These are phyloP conservation scores for Solea solea DNA, from an alignment of 2,113 vertebrate genomes.

Conservation along the genomic window DNA sequence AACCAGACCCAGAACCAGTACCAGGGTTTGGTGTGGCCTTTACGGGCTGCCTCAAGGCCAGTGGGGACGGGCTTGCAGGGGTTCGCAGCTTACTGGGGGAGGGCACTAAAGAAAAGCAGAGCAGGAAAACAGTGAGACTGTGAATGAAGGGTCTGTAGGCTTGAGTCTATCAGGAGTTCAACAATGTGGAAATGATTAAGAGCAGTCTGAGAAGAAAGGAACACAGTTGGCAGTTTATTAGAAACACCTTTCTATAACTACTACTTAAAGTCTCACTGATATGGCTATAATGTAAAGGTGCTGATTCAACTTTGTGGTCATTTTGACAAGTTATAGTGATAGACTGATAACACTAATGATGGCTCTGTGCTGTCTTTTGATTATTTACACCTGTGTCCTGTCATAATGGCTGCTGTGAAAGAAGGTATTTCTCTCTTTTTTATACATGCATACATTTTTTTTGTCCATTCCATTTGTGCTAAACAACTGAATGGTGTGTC, in stretches of 20 bases:
- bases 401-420: too few relatives aligned
- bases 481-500: too few relatives aligned
- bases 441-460: too few relatives aligned
- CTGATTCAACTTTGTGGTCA: background rate
- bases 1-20: slow-evolving; percentile 54
- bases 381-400: too few relatives aligned
- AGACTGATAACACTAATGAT: too few relatives aligned
- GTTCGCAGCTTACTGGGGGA: slow-evolving; percentile 95
- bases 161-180: background rate
- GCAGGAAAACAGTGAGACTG: slow-evolving; percentile 45
- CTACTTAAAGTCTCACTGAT: background rate
- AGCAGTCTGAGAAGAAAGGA: slow-evolving; percentile 15
- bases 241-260: background rate
- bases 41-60: slow-evolving; percentile 93
- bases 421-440: too few relatives aligned
- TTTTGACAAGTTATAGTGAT: too few relatives aligned
- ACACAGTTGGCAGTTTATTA: background rate
- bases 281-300: background rate
- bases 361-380: too few relatives aligned
- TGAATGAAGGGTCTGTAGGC: background rate
- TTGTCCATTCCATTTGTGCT: too few relatives aligned
- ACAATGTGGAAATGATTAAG: slow-evolving; percentile 26
- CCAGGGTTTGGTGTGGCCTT: slow-evolving; percentile 90
- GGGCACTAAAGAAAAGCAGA: slow-evolving; percentile 85
- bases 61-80: slow-evolving; percentile 90